Evolutionary conservation across 2,888 invertebrate species (phyloP).

Genomic region (Sycophila texana): DNA sequence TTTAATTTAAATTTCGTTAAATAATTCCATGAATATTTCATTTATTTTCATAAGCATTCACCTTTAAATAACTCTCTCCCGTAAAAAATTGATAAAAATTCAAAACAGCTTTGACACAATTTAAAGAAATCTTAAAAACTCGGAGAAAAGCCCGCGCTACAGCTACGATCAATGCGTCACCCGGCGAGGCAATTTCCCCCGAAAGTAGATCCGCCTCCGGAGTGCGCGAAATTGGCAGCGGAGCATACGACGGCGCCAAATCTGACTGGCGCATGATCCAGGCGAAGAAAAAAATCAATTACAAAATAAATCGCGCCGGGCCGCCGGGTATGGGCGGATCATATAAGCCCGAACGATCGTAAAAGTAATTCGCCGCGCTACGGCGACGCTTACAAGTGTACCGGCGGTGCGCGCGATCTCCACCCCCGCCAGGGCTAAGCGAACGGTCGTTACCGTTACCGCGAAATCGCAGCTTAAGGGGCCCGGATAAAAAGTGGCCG

Average conservation of each 20-base stretch:
- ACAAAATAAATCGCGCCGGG: constrained; percentile 30
- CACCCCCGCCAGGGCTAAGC: neutral
- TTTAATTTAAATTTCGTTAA: too few species aligned
- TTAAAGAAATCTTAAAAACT: too few species aligned
- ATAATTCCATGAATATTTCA: too few species aligned
- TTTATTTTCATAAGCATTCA: too few species aligned
- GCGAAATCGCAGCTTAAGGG: constrained; percentile 48
- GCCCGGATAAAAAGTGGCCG: constrained; percentile 41
- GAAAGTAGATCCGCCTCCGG: too few species aligned
- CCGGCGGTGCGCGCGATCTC: neutral
- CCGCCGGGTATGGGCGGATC: neutral
- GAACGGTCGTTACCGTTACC: constrained; percentile 46
- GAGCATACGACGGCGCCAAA: neutral
- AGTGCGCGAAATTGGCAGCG: neutral
- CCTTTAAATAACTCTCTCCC: too few species aligned
- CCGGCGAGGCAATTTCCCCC: too few species aligned
- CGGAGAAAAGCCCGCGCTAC: too few species aligned
- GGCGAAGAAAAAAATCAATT: constrained; percentile 2
- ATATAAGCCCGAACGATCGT: constrained; percentile 32
- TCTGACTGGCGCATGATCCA: neutral
- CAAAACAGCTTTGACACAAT: too few species aligned
- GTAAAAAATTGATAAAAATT: too few species aligned
- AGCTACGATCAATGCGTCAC: too few species aligned
- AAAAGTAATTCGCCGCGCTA: constrained; percentile 49
- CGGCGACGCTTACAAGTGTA: constrained; percentile 2